Evolutionary conservation across 1,140 invertebrate species (phyloP).

Genomic region (Coelopa frigida): DNA sequence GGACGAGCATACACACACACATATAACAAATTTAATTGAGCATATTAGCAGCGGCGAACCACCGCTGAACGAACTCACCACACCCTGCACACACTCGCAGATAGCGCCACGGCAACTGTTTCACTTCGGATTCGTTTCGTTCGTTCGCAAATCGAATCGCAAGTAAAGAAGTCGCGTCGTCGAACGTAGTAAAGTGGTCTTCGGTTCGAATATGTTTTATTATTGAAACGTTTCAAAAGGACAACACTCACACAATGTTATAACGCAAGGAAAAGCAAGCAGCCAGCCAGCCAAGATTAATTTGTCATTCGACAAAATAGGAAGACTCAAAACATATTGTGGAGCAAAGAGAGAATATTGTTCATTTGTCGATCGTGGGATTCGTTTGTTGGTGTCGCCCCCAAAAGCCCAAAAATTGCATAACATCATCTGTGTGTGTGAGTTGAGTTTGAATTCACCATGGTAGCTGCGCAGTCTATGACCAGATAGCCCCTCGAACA

Average conservation of each 20-base stretch:
- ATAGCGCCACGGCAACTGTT: too few species aligned
- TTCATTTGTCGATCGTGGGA: neutral
- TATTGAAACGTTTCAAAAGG: neutral
- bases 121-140: constrained; percentile 5
- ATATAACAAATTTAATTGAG: too few species aligned
- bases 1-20: too few species aligned
- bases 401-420: constrained; percentile 13
- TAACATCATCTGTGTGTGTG: constrained; percentile 12
- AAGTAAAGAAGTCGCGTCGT: constrained; percentile 6
- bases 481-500: too few species aligned
- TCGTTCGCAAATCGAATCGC: constrained; percentile 5
- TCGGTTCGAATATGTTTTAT: constrained; percentile 7
- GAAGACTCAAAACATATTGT: constrained; percentile 2
- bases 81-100: too few species aligned
- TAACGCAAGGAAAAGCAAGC: too few species aligned
- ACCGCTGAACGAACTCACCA: too few species aligned
- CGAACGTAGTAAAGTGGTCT: neutral
- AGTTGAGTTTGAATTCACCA: neutral
- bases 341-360: neutral
- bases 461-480: too few species aligned
- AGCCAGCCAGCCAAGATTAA: too few species aligned
- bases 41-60: too few species aligned
- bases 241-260: too few species aligned
- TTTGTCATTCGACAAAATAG: too few species aligned
- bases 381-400: constrained; percentile 5